Base-by-base conservation (phyloP, 1,140 invertebrate genomes). In the Musca vetustissima region DNA sequence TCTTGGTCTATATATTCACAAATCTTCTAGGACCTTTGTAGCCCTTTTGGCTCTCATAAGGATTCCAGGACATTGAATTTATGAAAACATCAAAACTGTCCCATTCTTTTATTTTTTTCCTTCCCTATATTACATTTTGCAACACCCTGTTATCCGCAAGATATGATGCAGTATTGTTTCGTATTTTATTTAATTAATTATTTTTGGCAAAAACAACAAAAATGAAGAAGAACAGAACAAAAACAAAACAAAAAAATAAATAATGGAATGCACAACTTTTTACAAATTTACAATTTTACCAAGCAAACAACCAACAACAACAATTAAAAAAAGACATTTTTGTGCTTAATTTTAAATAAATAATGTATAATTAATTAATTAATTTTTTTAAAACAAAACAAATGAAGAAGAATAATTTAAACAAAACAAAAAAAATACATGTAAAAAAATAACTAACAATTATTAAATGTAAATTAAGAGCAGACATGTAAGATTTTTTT, bases 321-420 rank as follows among this genome's bases (percentile, higher is more conserved):
- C 17, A 66, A 22, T 66, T 48, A 43, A 61, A 61, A 59, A 61
- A 61, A 61, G 57, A 61, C 57, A 61, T 61, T 61, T 61, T 52
- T 52, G 50, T 57, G 48, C 36, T 53, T 55, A 67, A 57, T 67
- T 67, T 55, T 55, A 67, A 47, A 43, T 53, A 19, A 47, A 67
- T 66, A 28, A 28, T 43, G 11, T 25, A 50, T 43, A 66, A 66
- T 43, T 17, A 48, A 32, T 22, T 21, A 47, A 47, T 49, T 66
- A 22, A n/a, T 25, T 48, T 50, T 24, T 25, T 28, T 59, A 11
- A 28, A 25, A 22, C 17, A 28, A 28, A 59, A n/a, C 49, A 52
- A 52, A 19, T 1, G 15, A 49, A 52, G 21, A 19, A 11, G 17
- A 21, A 59, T 32, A 28, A 32, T n/a, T 59, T 59, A 15, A 6